These are phyloP conservation scores for Pachypeltis micranthus DNA, from an alignment of 1,140 invertebrate genomes.

Conservation along the genomic window DNA sequence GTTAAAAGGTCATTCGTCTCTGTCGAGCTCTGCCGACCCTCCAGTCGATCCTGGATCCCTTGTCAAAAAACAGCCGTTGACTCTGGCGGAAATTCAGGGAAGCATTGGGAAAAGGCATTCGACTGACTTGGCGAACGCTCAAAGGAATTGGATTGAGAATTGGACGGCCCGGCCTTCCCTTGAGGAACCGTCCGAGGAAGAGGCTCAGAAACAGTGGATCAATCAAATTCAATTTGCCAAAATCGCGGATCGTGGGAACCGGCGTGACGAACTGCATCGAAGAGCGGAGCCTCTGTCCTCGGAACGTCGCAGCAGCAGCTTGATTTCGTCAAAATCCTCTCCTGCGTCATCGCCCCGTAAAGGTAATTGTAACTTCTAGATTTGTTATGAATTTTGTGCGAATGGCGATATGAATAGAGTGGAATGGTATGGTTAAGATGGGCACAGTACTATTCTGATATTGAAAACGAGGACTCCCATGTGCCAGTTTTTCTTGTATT, in stretches of 20 bases:
- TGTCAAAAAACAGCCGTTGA: not conserved
- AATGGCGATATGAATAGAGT: no score
- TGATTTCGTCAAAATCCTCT: not conserved
- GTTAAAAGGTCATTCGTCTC: not conserved
- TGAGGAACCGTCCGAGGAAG: not conserved
- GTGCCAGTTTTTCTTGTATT: no score
- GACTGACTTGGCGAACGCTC: not conserved
- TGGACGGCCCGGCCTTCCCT: not conserved
- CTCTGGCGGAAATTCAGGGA: not conserved
- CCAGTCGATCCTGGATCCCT: not conserved
- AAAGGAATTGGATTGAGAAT: not conserved
- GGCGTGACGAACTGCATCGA: not conserved
- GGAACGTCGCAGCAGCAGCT: not conserved
- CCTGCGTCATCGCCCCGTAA: not conserved
- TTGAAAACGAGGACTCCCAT: no score
- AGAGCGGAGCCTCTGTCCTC: not conserved
- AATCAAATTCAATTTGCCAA: not conserved
- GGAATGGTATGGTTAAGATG: no score
- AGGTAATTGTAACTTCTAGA: not conserved
- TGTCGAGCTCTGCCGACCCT: not conserved
- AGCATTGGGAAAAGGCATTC: not conserved
- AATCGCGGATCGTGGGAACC: not conserved
- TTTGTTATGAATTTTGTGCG: no score
- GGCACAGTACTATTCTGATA: no score
- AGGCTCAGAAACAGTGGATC: not conserved